These are phyloP conservation scores for Trichonephila inaurata DNA, from an alignment of 1,140 invertebrate genomes.

Conservation along the genomic window DNA sequence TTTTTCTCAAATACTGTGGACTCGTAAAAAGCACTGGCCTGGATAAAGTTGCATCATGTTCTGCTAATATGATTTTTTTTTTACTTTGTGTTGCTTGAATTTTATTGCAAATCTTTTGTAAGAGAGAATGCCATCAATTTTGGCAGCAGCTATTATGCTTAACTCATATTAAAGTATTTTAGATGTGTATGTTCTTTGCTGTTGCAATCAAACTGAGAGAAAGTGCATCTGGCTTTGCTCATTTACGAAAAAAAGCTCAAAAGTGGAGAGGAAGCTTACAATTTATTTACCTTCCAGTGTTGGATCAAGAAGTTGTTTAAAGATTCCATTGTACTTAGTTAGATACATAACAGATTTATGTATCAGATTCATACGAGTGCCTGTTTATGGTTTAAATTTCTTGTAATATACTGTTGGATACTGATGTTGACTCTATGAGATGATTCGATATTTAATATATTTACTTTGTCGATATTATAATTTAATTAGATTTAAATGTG, in stretches of 20 bases:
- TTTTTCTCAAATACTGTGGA: too few relatives aligned
- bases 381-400: conserved; percentile 22
- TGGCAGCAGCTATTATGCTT: neutral
- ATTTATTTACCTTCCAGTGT: neutral
- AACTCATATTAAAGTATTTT: neutral
- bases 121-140: neutral
- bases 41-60: too few relatives aligned
- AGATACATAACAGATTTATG: neutral
- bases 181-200: neutral
- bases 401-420: conserved; percentile 45
- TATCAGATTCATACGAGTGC: conserved; percentile 13
- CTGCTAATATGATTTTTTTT: too few relatives aligned
- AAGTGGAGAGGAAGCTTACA: neutral
- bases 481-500: neutral
- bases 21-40: too few relatives aligned
- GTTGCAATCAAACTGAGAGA: conserved; percentile 43
- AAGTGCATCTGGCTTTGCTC: neutral
- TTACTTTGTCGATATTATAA: neutral
- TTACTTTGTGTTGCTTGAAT: too few relatives aligned
- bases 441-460: neutral
- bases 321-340: neutral
- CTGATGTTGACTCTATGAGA: neutral
- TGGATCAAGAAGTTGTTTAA: neutral
- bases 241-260: conserved; percentile 17
- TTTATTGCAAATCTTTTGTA: neutral